These are phyloP conservation scores for Cololabis saira DNA, from an alignment of 2,113 vertebrate genomes.

Conservation along the genomic window DNA sequence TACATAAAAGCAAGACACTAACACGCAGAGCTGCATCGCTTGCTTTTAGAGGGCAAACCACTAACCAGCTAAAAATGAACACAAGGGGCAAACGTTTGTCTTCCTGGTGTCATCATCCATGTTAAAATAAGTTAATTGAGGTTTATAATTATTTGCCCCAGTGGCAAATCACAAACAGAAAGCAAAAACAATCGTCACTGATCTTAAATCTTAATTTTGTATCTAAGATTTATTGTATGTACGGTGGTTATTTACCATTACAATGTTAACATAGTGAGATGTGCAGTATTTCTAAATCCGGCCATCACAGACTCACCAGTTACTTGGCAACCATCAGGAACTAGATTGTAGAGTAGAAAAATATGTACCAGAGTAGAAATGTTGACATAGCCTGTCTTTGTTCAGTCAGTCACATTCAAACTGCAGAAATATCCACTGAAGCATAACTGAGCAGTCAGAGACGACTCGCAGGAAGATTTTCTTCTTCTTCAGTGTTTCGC, in stretches of 20 bases:
- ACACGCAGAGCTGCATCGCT: no score
- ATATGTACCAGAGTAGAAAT: constrained; percentile 23
- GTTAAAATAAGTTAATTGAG: neutral
- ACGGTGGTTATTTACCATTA: neutral
- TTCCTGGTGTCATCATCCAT: neutral
- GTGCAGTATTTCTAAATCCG: constrained; percentile 24
- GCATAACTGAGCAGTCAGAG: constrained; percentile 12
- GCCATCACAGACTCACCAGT: constrained; percentile 34
- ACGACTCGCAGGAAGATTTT: constrained; percentile 35
- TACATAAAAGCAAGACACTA: no score
- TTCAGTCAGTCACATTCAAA: constrained; percentile 17
- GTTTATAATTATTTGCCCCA: neutral
- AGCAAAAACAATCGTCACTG: neutral
- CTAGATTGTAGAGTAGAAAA: constrained; percentile 13
- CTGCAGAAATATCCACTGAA: constrained; percentile 1
- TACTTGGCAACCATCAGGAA: constrained; percentile 55
- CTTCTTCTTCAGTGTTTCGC: neutral
- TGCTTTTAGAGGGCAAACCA: no score
- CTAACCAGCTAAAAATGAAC: no score
- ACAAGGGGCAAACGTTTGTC: neutral
- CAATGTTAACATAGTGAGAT: constrained; percentile 23
- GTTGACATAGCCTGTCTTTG: constrained; percentile 25
- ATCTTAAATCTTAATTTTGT: neutral
- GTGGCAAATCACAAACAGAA: constrained; percentile 7
- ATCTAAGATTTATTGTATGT: neutral